Evolutionary conservation across 2,113 vertebrate species (phyloP).

Genomic region (Progne subis): DNA sequence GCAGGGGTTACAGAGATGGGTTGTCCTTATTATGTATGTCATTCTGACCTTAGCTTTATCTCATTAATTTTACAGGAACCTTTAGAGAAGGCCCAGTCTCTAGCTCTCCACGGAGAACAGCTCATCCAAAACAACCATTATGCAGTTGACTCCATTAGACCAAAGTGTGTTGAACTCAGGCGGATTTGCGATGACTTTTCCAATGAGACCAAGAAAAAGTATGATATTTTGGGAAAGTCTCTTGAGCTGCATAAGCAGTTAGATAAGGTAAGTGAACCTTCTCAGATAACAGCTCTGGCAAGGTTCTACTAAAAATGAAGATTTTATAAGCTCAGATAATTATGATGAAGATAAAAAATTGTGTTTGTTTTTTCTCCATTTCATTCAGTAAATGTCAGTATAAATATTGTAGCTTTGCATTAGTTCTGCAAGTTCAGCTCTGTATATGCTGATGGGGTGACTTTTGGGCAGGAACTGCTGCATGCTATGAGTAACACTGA

Average conservation of each 20-base stretch:
- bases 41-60: not conserved
- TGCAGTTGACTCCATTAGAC: conserved; percentile 89
- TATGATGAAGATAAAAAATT: not conserved
- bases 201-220: conserved; percentile 90
- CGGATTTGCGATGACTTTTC: conserved; percentile 90
- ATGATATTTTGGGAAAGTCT: conserved; percentile 85
- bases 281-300: not conserved
- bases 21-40: not conserved
- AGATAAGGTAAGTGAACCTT: conserved; percentile 81
- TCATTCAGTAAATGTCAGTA: not conserved
- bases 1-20: not conserved
- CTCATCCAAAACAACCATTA: conserved; percentile 94
- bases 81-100: conserved; percentile 88
- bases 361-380: not conserved
- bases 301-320: not conserved
- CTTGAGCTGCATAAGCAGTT: conserved; percentile 87
- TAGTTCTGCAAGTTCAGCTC: not conserved
- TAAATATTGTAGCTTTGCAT: not conserved
- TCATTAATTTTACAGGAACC: conserved; percentile 72
- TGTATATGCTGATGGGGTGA: not conserved
- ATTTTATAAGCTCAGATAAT: not conserved
- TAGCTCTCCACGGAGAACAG: conserved; percentile 88
- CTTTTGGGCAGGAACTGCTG: not conserved
- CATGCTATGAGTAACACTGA: not conserved
- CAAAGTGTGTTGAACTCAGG: conserved; percentile 91